Evolutionary conservation across 2,113 vertebrate species (phyloP), one percentile per base, ranked within the genome.

Genomic region (Vulpes lagopus): DNA sequence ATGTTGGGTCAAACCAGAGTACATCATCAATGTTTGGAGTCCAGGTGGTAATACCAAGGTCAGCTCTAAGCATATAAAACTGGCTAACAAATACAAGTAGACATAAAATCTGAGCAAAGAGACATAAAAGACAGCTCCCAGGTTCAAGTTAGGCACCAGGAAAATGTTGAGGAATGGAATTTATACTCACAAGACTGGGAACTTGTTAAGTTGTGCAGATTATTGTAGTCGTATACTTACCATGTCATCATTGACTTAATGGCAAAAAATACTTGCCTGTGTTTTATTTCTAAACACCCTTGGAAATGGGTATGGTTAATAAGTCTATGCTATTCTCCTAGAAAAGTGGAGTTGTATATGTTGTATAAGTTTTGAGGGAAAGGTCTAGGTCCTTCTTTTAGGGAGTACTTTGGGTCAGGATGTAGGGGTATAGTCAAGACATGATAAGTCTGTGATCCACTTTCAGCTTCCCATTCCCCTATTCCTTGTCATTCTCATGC

Each of bases 341-440:
- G 20, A 4, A 73, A 65, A 81, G 14, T 82, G 8, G 30, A 83
- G 7, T 79, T 93, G 25, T n/a, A 3, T 64, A 49, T 11, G 23
- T 96, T 87, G 60, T 93, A 6, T 60, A 23, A 11, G 53, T 82
- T 59, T 78, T 92, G 30, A 59, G 65, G 65, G 89, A 79, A 96
- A 90, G 43, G 30, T 11, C n/a, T 49, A 65, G 11, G 0, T 62
- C 22, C 3, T 88, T 67, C 38, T 15, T 90, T 43, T 82, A 60
- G 38, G 25, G 32, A 64, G 43, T 20, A 11, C 35, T 79, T 38
- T 78, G 71, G 76, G 22, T 88, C 14, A 84, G 49, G 69, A 38
- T 65, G 14, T 94, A 20, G 17, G 35, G 9, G 8, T 43, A 19
- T 8, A 55, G 22, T 69, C 4, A 81, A 76, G 71, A 17, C 88